Evolutionary conservation across 2,113 vertebrate genomes (phyloP), one percentile per base, ranked within the genome.

Genomic region (Thalassarche chlororhynchos): DNA sequence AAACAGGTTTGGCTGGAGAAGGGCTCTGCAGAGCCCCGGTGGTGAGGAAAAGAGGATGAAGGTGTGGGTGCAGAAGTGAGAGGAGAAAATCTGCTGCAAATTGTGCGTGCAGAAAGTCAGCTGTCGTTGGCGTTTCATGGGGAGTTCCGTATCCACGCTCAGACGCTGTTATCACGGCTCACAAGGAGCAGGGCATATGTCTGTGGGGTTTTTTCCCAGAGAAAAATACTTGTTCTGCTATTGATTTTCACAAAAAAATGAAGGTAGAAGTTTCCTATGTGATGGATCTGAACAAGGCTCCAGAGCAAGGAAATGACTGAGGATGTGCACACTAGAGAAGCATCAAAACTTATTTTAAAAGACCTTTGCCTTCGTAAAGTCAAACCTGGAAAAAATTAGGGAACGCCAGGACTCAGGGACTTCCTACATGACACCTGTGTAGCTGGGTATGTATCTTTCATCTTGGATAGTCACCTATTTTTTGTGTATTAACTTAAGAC

Each of bases 81-180:
- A 75, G 12, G 14, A 83, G n/a, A 74, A 62, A 74, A 75, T n/a
- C 16, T 70, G 9, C 31, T 28, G 6, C 31, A n/a, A 85, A 61
- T 5, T 7, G 5, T 44, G 20, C 5, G 13, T 44, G 25, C 28
- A 68, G 34, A 25, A 84, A 40, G 20, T 16, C 74, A 64, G 12
- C 62, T 40, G 14, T 8, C 57, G 16, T 2, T 36, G 31, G 25
- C 4, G 0, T 62, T 75, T 76, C 31, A 3, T 6, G 20, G 32
- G 38, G 40, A 70, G 18, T 5, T 69, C 62, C 19, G 40, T 31
- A 47, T 24, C 55, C 25, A 1, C 10, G 12, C 31, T 54, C 61
- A 54, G 51, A 6, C 0, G 1, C 26, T 40, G 24, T 24, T 66
- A 26, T 14, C 40, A 34, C 1, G 2, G 16, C 26, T 90, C 34